phyloP scores from a whole-genome alignment of 2,888 invertebrate species.

The Agriopis marginaria region DNA sequence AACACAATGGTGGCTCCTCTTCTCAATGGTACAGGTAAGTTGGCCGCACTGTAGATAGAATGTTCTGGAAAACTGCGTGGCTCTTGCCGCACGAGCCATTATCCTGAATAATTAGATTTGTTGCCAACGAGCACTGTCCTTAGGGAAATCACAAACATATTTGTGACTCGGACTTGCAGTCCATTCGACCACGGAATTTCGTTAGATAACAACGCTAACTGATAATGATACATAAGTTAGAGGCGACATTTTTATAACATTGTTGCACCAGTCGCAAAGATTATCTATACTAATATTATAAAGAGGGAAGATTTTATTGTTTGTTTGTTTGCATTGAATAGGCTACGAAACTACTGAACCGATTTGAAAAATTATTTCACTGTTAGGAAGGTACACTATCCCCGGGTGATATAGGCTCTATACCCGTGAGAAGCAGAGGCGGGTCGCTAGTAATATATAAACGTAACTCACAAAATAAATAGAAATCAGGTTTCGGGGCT shows the following conservation, averaged over 20 bases:
- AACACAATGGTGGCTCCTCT: background rate
- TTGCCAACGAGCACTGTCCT: conserved; percentile 53
- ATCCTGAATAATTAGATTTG: conserved; percentile 68
- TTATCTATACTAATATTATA: too few relatives aligned
- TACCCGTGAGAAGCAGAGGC: too few relatives aligned
- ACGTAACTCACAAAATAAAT: too few relatives aligned
- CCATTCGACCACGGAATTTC: conserved; percentile 17
- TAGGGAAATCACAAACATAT: conserved; percentile 67
- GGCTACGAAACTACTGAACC: too few relatives aligned
- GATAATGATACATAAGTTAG: background rate
- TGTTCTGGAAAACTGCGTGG: conserved; percentile 39
- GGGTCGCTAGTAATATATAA: too few relatives aligned
- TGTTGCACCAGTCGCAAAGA: too few relatives aligned
- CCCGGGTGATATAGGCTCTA: too few relatives aligned
- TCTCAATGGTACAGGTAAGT: background rate
- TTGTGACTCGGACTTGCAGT: conserved; percentile 39
- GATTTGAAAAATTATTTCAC: too few relatives aligned
- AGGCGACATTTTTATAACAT: background rate
- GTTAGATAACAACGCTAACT: background rate
- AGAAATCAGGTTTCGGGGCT: too few relatives aligned
- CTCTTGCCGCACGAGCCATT: conserved; percentile 49
- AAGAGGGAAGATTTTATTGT: too few relatives aligned
- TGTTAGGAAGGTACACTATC: too few relatives aligned
- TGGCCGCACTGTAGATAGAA: conserved; percentile 14
- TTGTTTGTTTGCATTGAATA: too few relatives aligned